Percentiles rank a stretch among this genome's conserved stretches.
Evolutionary conservation across 2,888 invertebrate species (phyloP).

Genomic region (Allygus modestus): DNA sequence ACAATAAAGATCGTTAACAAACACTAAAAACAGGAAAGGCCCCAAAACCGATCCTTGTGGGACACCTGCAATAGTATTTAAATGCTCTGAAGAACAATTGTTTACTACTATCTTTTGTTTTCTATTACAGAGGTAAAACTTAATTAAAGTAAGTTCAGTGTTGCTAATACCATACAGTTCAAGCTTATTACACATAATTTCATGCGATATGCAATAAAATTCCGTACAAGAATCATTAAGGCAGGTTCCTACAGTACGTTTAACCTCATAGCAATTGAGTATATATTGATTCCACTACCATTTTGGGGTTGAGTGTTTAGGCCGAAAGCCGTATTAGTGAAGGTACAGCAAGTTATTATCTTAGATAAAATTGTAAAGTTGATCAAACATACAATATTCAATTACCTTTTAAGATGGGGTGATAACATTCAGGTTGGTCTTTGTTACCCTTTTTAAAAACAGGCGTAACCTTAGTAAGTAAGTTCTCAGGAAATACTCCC

Average conservation of each 20-base stretch:
- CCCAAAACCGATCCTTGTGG: not conserved
- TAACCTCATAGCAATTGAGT: not conserved
- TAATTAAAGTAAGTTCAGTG: not conserved
- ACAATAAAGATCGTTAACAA: not conserved
- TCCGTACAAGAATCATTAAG: too few species aligned
- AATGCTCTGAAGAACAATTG: conserved; percentile 1
- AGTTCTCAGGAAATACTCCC: too few species aligned
- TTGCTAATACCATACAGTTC: not conserved
- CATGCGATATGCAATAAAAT: not conserved
- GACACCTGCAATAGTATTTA: not conserved
- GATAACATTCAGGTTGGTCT: too few species aligned
- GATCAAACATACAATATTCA: not conserved
- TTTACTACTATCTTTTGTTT: not conserved
- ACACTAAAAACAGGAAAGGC: not conserved
- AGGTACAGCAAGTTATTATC: not conserved
- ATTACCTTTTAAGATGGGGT: too few species aligned
- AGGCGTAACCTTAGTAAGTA: too few species aligned
- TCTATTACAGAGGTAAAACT: not conserved
- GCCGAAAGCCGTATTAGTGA: not conserved
- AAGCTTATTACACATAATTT: not conserved
- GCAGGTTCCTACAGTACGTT: not conserved
- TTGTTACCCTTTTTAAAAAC: too few species aligned
- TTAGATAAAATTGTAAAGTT: not conserved
- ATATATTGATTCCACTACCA: not conserved
- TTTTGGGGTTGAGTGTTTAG: not conserved